Evolutionary conservation across 2,888 invertebrate species (phyloP), one percentile per base, ranked within the genome.

Genomic region (Acronicta aceris): DNA sequence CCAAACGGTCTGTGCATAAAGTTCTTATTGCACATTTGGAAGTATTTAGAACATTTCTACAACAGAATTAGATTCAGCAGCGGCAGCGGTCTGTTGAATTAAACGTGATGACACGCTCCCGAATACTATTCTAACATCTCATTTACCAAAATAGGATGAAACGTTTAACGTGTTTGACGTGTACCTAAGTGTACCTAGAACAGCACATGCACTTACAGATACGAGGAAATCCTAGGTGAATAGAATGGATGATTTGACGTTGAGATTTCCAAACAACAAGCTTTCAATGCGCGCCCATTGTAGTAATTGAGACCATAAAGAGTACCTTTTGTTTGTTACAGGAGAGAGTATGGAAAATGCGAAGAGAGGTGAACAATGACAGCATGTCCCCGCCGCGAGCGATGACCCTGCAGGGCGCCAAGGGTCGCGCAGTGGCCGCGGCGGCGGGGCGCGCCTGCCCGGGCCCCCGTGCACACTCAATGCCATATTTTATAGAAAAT

Each of bases 331-430:
- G 59, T 74, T 93, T 94, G 91, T 94, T 94, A 42, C 92, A 94
- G 94, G 86, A 86, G 86, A 89, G 87, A 92, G 83, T 88, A 94
- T 93, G 93, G 93, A 92, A 90, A 90, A 94, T 94, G 94, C 84
- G 81, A 85, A 83, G 85, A 82, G 81, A 82, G 78, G 83, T 81
- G 86, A 85, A 86, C 93, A 93, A 94, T 94, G 94, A 93, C 93
- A 89, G 89, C 84, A 91, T 93, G 92, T 89, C 88, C 88, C 88
- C 89, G 93, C 90, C 90, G 93, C 93, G 90, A 90, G 90, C 92
- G 90, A 90, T 89, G 91, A 89, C 89, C 89, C 89, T 83, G 88
- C 88, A 78, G 83, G 86, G 85, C 86, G 84, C 81, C 85, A 86
- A 84, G 87, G 89, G 85, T 84, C 88, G 78, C 79, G 84, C 81